These are phyloP conservation scores for Phoenoteleia sp. DNA, from an alignment of 2,888 invertebrate species.

Conservation along the genomic window DNA sequence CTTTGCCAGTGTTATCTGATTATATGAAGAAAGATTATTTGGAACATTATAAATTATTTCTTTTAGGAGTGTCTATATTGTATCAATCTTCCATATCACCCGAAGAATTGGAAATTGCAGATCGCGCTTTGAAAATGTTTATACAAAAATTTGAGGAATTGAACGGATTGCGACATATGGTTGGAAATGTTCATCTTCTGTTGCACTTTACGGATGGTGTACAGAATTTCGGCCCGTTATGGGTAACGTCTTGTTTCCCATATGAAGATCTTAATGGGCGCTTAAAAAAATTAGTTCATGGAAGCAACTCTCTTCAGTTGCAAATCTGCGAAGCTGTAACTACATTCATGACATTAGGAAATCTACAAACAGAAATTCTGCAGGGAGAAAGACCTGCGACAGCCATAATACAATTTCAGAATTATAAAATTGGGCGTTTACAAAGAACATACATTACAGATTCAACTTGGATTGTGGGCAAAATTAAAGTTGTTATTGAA, in stretches of 20 bases:
- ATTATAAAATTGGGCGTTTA: neutral
- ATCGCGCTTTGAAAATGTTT: constrained; percentile 42
- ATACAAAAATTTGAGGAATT: constrained; percentile 66
- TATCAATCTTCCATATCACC: constrained; percentile 53
- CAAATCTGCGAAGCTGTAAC: neutral
- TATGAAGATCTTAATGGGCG: no score
- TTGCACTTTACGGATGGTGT: constrained; percentile 68
- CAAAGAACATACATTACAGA: neutral
- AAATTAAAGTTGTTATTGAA: neutral
- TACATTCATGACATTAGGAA: neutral
- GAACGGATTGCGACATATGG: constrained; percentile 64
- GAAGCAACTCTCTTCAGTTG: no score
- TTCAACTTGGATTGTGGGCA: neutral
- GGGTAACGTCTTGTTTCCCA: no score
- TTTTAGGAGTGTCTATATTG: constrained; percentile 55
- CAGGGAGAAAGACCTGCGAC: neutral
- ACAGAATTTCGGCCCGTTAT: neutral
- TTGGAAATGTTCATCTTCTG: constrained; percentile 66
- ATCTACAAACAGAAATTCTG: neutral
- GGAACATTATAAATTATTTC: constrained; percentile 53
- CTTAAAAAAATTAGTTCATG: no score
- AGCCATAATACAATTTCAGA: neutral
- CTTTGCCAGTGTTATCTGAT: constrained; percentile 70
- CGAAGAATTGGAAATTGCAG: constrained; percentile 47
- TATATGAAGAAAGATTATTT: constrained; percentile 60